A percentile compares a stretch with the other conserved stretches of the same genome.
Conservation (phyloP, 2,888 invertebrate species). For the Stenurella melanura region DNA sequence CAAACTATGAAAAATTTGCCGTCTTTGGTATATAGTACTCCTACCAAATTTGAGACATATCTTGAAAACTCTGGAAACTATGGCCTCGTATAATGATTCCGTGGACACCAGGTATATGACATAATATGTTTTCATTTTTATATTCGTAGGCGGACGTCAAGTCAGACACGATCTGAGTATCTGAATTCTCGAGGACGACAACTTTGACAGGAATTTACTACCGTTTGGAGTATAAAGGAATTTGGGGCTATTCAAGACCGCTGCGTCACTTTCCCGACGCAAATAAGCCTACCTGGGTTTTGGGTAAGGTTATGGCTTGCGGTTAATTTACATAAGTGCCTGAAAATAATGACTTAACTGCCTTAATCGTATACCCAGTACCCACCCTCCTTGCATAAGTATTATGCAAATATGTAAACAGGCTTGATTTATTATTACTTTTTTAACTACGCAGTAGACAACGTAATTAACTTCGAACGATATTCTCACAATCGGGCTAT, state of each 20-base stretch:
- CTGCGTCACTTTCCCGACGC: not conserved
- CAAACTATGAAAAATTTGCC: too few relatives aligned
- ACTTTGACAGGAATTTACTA: not conserved
- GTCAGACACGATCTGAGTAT: too few relatives aligned
- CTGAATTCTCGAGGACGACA: not conserved
- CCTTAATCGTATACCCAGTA: slow-evolving; percentile 15
- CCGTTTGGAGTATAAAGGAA: not conserved
- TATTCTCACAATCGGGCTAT: too few relatives aligned
- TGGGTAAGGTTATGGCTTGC: slow-evolving; percentile 21
- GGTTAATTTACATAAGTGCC: slow-evolving; percentile 29
- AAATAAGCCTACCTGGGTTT: slow-evolving; percentile 21
- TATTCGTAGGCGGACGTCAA: too few relatives aligned
- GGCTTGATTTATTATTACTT: slow-evolving; percentile 5
- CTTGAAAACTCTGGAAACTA: too few relatives aligned
- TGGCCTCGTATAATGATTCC: too few relatives aligned
- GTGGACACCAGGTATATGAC: too few relatives aligned
- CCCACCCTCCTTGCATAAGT: slow-evolving; percentile 25
- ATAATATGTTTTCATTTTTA: too few relatives aligned
- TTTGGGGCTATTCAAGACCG: not conserved
- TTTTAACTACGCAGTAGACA: not conserved
- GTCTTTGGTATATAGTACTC: too few relatives aligned
- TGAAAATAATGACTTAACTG: slow-evolving; percentile 22
- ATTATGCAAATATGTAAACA: slow-evolving; percentile 9
- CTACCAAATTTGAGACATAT: too few relatives aligned
- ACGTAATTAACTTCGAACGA: not conserved